Evolutionary conservation across 2,797 vertebrate genomes (phyloP).

Genomic region (Ambastaia sidthimunki): DNA sequence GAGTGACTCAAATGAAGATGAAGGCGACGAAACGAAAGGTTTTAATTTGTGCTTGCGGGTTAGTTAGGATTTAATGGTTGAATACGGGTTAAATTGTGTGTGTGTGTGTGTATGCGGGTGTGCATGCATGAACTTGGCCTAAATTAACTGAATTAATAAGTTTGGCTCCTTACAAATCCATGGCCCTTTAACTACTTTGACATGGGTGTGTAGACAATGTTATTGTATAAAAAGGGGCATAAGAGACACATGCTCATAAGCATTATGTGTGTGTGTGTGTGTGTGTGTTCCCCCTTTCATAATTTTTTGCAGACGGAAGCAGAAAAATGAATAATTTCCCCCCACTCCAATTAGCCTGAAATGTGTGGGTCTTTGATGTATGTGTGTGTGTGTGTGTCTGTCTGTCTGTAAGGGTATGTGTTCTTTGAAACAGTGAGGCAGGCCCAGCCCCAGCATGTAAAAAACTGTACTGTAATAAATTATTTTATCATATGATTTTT

Average conservation of each 20-base stretch:
- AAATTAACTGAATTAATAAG: conserved; percentile 82
- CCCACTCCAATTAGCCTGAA: conserved; percentile 52
- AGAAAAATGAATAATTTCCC: conserved; percentile 67
- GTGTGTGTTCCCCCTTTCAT: conserved; percentile 53
- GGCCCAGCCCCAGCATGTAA: background rate
- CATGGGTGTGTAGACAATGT: conserved; percentile 26
- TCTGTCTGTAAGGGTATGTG: background rate
- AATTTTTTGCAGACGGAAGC: conserved; percentile 69
- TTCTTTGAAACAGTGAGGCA: background rate
- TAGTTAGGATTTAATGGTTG: conserved; percentile 77
- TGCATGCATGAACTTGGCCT: conserved; percentile 66
- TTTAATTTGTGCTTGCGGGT: conserved; percentile 61
- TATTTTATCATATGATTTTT: too few relatives aligned
- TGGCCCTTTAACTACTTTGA: conserved; percentile 73
- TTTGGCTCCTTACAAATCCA: conserved; percentile 72
- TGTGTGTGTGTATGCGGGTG: conserved; percentile 18
- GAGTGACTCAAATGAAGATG: conserved; percentile 34
- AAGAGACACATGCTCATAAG: conserved; percentile 2
- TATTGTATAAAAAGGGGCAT: conserved; percentile 21
- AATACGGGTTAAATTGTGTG: conserved; percentile 29
- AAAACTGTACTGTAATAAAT: background rate
- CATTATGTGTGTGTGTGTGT: conserved; percentile 54
- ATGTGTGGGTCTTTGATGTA: conserved; percentile 31
- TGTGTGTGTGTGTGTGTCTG: conserved; percentile 2
- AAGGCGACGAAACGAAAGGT: conserved; percentile 24